Conservation (phyloP, 2,888 invertebrate species). For the Eumerus sabulonum region DNA sequence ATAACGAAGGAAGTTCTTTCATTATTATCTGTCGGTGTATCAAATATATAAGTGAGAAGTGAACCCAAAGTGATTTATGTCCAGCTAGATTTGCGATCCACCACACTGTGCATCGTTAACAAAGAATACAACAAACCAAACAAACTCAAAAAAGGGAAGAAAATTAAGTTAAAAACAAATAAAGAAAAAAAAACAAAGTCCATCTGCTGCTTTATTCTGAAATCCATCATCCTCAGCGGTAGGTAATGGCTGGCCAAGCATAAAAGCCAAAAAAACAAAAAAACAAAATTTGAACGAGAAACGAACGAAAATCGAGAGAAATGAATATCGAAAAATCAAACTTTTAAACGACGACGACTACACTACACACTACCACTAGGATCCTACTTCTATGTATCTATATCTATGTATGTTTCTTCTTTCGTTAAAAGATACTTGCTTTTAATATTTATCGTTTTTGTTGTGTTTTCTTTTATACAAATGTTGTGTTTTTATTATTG, state of each 20-base stretch:
- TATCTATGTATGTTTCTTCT: constrained; percentile 32
- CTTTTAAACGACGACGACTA: constrained; percentile 25
- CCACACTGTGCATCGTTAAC: too few species aligned
- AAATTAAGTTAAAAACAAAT: constrained; percentile 6
- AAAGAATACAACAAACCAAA: constrained; percentile 29
- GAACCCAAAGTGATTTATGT: too few species aligned
- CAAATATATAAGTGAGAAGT: too few species aligned
- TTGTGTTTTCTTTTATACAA: constrained; percentile 36
- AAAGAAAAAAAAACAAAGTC: constrained; percentile 26
- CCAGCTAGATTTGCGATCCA: too few species aligned
- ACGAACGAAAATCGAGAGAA: constrained; percentile 38
- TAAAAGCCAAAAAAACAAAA: constrained; percentile 39
- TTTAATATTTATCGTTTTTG: too few species aligned
- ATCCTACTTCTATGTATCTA: constrained; percentile 9
- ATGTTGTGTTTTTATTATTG: background rate
- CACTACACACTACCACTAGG: background rate
- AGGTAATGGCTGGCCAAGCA: constrained; percentile 14
- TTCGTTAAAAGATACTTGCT: background rate
- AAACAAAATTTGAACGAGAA: constrained; percentile 30
- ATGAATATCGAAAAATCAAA: too few species aligned
- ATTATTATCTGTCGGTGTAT: too few species aligned
- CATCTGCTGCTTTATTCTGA: constrained; percentile 46
- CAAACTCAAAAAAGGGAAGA: constrained; percentile 1
- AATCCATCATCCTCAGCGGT: background rate
- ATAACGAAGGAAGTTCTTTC: too few species aligned